Base-by-base conservation (phyloP, 2,888 invertebrate genomes). In the Napeogenes sylphis region DNA sequence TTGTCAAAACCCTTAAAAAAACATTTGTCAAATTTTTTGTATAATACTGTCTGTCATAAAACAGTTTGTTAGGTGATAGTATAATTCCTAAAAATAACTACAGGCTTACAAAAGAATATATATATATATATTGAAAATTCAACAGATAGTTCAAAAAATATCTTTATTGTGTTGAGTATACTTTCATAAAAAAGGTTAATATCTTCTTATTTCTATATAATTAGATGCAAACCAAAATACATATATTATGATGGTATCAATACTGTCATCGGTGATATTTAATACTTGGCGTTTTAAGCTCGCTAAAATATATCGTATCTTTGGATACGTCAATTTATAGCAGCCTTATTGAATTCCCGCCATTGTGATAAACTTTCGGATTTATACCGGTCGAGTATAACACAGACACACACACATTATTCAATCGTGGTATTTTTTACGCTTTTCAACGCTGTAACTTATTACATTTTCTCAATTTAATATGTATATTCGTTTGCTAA, bases 261-360 rank as follows among this genome's bases (percentile, higher is more conserved):
- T 45, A 64, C 64, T 67, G 67, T 66, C 66, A 68, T 55, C 65
- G 61, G 46, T 60, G 58, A 58, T 66, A 65, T 71, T 71, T 71
- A 71, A 71, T 73, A 61, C 66, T 56, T 61, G 55, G 61, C 60
- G 59, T 61, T 56, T 63, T 57, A 61, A 64, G 53, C 55, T 58
- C 58, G 56, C 61, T 57, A 64, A 66, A 58, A 62, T 59, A 61
- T 61, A 53, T 53, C 55, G 64, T 59, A 66, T 64, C 66, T 71
- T 73, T 76, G 79, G 80, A 82, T 80, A 78, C 78, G 74, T 73
- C 72, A 76, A 82, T 83, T 83, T 82, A 83, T 82, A 70, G 75
- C 75, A 67, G 64, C 68, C 77, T 66, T 70, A 71, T 72, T 72
- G 70, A 70, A 69, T 68, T 68, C 68, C 68, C 61, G 68, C 70